Conservation (phyloP, 2,113 vertebrate genomes). For the Equus przewalskii region DNA sequence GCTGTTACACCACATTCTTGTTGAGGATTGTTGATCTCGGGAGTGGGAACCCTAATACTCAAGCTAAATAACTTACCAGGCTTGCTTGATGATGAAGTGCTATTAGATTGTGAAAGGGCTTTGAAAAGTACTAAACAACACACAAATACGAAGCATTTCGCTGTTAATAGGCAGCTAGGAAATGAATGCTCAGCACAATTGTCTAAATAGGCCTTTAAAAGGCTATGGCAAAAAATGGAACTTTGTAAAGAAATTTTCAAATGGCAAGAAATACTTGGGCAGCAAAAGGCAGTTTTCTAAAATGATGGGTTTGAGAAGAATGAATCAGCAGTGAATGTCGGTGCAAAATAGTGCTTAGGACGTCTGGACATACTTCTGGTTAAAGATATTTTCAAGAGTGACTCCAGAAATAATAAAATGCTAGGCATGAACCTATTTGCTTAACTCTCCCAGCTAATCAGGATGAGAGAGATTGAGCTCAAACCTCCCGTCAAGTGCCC, state of each 20-base stretch:
- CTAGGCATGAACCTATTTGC: not conserved
- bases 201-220: constrained; percentile 54
- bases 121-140: constrained; percentile 59
- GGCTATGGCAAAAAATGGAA: not conserved
- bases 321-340: constrained; percentile 57
- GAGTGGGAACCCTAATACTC: not conserved
- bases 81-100: constrained; percentile 44
- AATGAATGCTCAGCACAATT: constrained; percentile 64
- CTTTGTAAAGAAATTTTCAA: constrained; percentile 64
- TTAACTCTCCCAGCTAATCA: constrained; percentile 14
- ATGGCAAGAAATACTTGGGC: constrained; percentile 57
- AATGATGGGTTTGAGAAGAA: constrained; percentile 74
- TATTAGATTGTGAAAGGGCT: constrained; percentile 20
- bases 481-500: not conserved
- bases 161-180: constrained; percentile 63
- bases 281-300: constrained; percentile 78
- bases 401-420: constrained; percentile 52
- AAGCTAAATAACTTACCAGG: not conserved
- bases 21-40: not conserved
- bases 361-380: constrained; percentile 63
- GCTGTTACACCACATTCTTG: not conserved
- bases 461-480: not conserved
- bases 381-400: constrained; percentile 64
- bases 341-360: constrained; percentile 67
- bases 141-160: constrained; percentile 11